Evolutionary conservation across 2,797 vertebrate genomes (phyloP).

Genomic region (Neomorphus geoffroyi): DNA sequence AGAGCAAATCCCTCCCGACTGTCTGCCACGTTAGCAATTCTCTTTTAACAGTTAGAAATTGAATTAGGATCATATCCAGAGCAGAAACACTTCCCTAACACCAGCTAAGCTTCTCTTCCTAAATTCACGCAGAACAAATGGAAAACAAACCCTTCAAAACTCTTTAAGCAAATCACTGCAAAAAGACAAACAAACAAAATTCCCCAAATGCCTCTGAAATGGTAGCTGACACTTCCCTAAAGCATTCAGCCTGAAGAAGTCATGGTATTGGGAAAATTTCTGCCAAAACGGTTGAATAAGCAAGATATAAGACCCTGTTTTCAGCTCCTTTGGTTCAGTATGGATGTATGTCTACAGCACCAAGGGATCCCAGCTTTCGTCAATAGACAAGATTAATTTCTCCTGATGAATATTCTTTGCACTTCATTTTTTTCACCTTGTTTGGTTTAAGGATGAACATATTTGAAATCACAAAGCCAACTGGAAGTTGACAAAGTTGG

Average conservation of each 20-base stretch:
- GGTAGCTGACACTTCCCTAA: not conserved
- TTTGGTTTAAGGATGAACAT: not conserved
- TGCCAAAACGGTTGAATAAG: not conserved
- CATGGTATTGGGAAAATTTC: not conserved
- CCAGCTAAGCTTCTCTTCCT: not conserved
- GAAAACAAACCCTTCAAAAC: not conserved
- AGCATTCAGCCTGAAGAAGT: not conserved
- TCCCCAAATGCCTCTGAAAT: not conserved
- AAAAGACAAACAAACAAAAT: not conserved
- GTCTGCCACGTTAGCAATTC: not conserved
- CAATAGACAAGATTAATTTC: fast-evolving
- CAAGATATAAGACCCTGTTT: not conserved
- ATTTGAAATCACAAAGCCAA: not conserved
- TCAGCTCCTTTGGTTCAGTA: not conserved
- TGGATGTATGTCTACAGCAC: fast-evolving
- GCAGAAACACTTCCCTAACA: not conserved
- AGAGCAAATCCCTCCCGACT: not conserved
- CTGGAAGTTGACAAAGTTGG: not conserved
- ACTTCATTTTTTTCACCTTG: not conserved
- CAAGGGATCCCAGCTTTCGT: not conserved
- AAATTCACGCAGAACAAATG: not conserved
- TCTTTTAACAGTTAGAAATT: not conserved
- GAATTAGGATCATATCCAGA: not conserved
- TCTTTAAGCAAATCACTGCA: not conserved
- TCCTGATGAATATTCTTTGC: not conserved